Evolutionary conservation across 2,113 vertebrate genomes (phyloP).

Genomic region (Microcebus griseorufus): DNA sequence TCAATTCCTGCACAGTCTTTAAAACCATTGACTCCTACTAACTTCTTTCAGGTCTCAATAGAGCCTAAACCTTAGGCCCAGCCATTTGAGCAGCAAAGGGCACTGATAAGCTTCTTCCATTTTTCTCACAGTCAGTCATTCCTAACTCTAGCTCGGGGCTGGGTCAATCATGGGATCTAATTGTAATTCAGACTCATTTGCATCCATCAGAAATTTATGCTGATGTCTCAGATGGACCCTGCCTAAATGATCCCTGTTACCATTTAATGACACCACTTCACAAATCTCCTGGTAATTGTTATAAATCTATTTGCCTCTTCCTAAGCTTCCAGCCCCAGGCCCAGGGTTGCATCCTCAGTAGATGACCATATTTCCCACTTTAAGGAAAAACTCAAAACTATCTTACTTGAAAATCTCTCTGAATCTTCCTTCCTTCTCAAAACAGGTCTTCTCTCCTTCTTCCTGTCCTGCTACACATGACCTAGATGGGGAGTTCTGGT

Average conservation of each 20-base stretch:
- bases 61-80: background rate
- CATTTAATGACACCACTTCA: background rate
- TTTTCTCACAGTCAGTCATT: too few relatives aligned
- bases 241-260: background rate
- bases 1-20: background rate
- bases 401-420: background rate
- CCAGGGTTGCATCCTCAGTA: background rate
- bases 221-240: background rate
- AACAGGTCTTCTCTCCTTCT: background rate
- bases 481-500: background rate
- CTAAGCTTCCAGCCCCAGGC: background rate
- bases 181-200: accelerated
- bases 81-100: background rate
- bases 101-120: too few relatives aligned
- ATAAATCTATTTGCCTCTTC: background rate
- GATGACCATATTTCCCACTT: background rate
- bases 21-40: accelerated
- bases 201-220: background rate
- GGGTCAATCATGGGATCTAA: background rate
- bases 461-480: too few relatives aligned
- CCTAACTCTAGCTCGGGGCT: too few relatives aligned
- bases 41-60: background rate
- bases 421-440: background rate
- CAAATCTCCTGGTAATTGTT: too few relatives aligned
- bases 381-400: background rate